A percentile compares a stretch with the other conserved stretches of the same genome.
phyloP scores from a whole-genome alignment of 2,888 invertebrate species.

The Xestia c-nigrum region DNA sequence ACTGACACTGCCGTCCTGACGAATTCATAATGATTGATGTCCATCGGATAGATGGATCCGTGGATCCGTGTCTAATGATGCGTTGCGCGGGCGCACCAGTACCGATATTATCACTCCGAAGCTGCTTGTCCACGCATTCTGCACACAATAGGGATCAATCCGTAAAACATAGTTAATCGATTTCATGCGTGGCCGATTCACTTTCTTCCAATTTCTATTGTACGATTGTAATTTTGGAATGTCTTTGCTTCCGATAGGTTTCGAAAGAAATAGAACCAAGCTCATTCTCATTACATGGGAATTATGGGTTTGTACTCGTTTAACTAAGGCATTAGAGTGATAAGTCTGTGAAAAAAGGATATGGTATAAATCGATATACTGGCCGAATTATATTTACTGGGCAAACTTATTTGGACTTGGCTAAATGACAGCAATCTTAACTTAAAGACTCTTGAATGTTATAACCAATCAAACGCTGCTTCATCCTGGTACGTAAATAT shows the following conservation, averaged over 20 bases:
- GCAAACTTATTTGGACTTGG: neutral
- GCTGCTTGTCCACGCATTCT: conserved; percentile 51
- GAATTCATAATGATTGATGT: conserved; percentile 30
- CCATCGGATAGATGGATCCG: conserved; percentile 19
- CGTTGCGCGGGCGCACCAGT: neutral
- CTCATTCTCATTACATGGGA: neutral
- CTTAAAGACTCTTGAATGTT: neutral
- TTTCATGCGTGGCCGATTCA: conserved; percentile 47
- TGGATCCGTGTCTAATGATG: conserved; percentile 26
- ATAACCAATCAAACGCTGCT: neutral
- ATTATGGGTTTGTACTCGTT: neutral
- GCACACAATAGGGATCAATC: conserved; percentile 45
- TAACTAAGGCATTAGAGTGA: neutral
- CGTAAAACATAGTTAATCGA: conserved; percentile 49
- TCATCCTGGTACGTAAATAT: neutral
- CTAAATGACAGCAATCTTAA: neutral
- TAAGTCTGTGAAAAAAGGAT: neutral
- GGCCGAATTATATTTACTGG: neutral
- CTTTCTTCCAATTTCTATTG: conserved; percentile 47
- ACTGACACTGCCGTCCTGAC: conserved; percentile 19
- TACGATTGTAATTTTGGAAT: conserved; percentile 29
- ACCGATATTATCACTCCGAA: neutral
- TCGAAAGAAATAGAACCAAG: conserved; percentile 16
- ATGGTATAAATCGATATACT: neutral
- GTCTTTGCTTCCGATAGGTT: conserved; percentile 4